Base-by-base conservation (phyloP, 2,113 vertebrate genomes). In the Hydrolagus affinis region DNA sequence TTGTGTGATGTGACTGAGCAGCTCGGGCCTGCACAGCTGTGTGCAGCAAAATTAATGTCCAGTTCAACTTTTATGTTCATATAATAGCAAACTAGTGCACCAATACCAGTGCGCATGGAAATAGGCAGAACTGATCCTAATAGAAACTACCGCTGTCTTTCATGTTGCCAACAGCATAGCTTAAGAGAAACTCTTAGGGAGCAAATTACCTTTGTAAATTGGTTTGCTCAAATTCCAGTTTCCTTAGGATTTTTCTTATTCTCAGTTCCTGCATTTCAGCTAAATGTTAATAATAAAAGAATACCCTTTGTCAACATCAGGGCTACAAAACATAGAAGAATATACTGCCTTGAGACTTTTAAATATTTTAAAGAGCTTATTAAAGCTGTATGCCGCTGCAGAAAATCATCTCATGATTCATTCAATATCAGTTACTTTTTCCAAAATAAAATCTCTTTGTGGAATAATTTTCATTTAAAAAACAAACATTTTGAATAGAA, bases 1-100 rank as follows among this genome's bases (percentile, higher is more conserved):
- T 28, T 86, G 86, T 75, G 75, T 75, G 66, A 70, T 83, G 87
- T 70, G 73, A 88, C 85, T 10, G 70, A 85, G 85, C 28, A 70
- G 21, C 15, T 19, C 23, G 32, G 75, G 64, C 68, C 69, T 78
- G 70, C 72, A 59, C 85, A 62, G 77, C 88, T 85, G 85, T 17
- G 57, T 23, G 57, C 14, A 25, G 78, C 64, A 83, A 83, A 66
- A 83, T 83, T 66, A 83, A 83, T 66, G 78, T n/a, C 78, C 78
- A 83, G 62, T 83, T 83, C 78, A 83, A 83, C 62, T 32, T 83
- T 66, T 83, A 83, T 83, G 78, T 83, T 83, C 23, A 83, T 12
- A 66, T 83, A 83, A 66, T 83, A 83, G 62, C 77, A 83, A 83
- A 80, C 77, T 62, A 21, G 60, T 83, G 19, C 78, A 30, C 28